These are phyloP conservation scores for Actinemys pallida DNA, from an alignment of 2,113 vertebrate species.

Conservation along the genomic window DNA sequence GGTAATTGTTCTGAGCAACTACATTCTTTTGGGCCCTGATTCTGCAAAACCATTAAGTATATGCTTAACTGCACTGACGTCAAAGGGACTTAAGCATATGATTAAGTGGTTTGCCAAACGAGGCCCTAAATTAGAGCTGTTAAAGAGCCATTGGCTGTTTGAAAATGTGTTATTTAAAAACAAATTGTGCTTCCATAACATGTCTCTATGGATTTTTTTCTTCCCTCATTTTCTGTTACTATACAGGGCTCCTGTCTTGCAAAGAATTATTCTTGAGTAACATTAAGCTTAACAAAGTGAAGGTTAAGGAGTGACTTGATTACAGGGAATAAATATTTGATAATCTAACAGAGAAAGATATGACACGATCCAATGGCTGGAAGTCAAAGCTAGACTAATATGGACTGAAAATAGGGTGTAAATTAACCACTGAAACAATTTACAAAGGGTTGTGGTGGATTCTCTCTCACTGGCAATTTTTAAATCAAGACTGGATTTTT, in stretches of 20 bases:
- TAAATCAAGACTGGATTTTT: neutral
- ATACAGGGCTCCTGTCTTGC: neutral
- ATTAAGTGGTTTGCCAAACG: neutral
- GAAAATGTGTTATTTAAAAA: neutral
- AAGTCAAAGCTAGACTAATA: no score
- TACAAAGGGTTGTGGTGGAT: neutral
- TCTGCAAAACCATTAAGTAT: neutral
- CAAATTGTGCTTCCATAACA: neutral
- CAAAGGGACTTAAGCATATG: neutral
- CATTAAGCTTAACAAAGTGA: no score
- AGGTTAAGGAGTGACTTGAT: no score
- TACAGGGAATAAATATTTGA: no score
- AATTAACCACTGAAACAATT: neutral
- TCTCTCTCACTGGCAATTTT: neutral
- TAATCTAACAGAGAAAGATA: no score
- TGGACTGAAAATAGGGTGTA: neutral
- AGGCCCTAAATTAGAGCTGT: neutral
- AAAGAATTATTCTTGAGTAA: neutral
- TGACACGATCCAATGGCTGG: no score
- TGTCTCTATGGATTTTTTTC: neutral
- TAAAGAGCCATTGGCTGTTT: neutral
- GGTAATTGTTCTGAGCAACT: neutral
- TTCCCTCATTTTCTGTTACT: neutral
- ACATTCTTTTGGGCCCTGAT: neutral
- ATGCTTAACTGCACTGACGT: neutral